phyloP scores from a whole-genome alignment of 1,140 invertebrate genomes.

The Cherax destructor region DNA sequence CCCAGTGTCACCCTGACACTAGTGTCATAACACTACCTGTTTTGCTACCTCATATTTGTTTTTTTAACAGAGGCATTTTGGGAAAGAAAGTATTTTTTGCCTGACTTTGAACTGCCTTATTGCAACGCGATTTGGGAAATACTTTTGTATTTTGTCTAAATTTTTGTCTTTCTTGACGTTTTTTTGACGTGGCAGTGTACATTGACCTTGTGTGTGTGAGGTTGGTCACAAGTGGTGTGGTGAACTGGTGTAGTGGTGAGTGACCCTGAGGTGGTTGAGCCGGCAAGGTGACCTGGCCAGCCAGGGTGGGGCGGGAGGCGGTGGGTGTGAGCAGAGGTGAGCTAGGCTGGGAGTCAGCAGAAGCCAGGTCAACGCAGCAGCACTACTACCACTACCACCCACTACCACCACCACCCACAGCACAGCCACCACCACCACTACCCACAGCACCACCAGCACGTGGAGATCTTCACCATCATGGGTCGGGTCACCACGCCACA shows the following conservation, averaged over 20 bases:
- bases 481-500: neutral
- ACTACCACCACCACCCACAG: neutral
- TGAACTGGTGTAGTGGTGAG: neutral
- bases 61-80: too few species aligned
- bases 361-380: neutral
- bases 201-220: too few species aligned
- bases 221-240: too few species aligned
- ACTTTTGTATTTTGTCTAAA: neutral
- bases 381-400: too few species aligned
- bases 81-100: too few species aligned
- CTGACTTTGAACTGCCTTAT: too few species aligned
- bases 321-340: neutral
- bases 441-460: neutral
- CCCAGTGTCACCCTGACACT: too few species aligned
- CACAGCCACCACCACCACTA: neutral
- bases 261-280: neutral
- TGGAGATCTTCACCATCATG: constrained; percentile 10
- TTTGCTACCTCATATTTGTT: too few species aligned
- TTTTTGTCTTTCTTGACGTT: neutral
- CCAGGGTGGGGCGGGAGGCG: neutral
- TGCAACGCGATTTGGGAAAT: too few species aligned
- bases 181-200: neutral
- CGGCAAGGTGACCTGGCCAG: neutral
- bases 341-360: neutral
- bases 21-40: too few species aligned